These are phyloP conservation scores for Hypsibius dujardini DNA, from an alignment of 1,140 invertebrate species.

Conservation along the genomic window DNA sequence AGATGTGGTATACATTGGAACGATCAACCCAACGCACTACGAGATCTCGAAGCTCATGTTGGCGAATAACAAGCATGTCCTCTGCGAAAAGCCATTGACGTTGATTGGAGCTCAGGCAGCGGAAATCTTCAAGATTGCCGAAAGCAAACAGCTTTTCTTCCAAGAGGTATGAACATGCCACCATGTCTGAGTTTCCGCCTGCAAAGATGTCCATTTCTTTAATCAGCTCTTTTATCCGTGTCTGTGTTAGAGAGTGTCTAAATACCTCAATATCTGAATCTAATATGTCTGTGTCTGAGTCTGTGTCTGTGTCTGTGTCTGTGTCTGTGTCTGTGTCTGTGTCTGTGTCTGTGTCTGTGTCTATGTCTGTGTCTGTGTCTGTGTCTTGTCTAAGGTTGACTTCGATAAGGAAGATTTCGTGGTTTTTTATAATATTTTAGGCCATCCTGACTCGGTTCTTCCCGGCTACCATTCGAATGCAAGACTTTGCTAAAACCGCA, in stretches of 20 bases:
- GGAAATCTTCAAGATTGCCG: constrained; percentile 28
- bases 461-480: neutral
- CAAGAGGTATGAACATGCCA: constrained; percentile 46
- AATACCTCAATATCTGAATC: neutral
- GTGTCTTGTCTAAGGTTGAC: no score
- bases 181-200: neutral
- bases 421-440: neutral
- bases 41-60: constrained; percentile 47
- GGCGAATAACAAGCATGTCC: constrained; percentile 53
- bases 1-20: constrained; percentile 62
- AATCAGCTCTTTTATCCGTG: no score
- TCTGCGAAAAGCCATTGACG: constrained; percentile 65
- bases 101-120: constrained; percentile 44
- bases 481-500: neutral
- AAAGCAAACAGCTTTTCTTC: constrained; percentile 45
- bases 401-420: no score
- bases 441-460: neutral
- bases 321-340: no score
- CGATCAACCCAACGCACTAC: constrained; percentile 49
- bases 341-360: no score
- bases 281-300: neutral
- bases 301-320: neutral
- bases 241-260: no score
- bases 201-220: no score
- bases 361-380: no score